Evolutionary conservation across 2,888 invertebrate genomes (phyloP), one percentile per base, ranked within the genome.

Genomic region (Meloe dianella): DNA sequence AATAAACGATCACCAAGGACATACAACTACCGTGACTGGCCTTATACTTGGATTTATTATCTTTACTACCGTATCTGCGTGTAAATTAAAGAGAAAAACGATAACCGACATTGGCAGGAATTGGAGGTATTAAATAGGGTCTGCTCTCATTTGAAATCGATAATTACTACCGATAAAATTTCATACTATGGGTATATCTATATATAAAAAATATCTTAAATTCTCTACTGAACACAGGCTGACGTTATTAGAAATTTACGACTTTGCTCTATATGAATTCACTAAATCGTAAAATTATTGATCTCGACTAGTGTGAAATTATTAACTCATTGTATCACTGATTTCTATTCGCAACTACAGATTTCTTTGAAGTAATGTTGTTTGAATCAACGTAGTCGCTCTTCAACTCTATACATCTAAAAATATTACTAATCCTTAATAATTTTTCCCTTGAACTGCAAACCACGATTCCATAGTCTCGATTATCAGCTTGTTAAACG

Each of bases 311-410:
- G 47, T 51, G 8, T 3, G 79, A 78, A 79, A 80, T 79, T 78
- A 80, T 80, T 81, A 79, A 79, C 79, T 80, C 80, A 78, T n/a
- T 81, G 79, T 79, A 79, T 80, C 80, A 80, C 78, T 77, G 79
- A 80, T 80, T 79, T 79, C 79, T 79, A 73, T 75, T 75, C 74
- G 9, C 0, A 32, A 9, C 27, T 2, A 27, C 27, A 27, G 4
- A 3, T 27, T 27, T 27, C 27, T n/a, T n/a, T n/a, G n/a, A n/a
- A n/a, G n/a, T n/a, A n/a, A n/a, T n/a, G n/a, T n/a, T n/a, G n/a
- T n/a, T n/a, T n/a, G n/a, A n/a, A n/a, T n/a, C n/a, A n/a, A n/a
- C n/a, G n/a, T n/a, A n/a, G n/a, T n/a, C n/a, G n/a, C n/a, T n/a
- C n/a, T n/a, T n/a, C n/a, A n/a, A n/a, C n/a, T n/a, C n/a, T n/a